Evolutionary conservation across 2,797 vertebrate genomes (phyloP), one percentile per base, ranked within the genome.

Genomic region (Myoxocephalus aenaeus): DNA sequence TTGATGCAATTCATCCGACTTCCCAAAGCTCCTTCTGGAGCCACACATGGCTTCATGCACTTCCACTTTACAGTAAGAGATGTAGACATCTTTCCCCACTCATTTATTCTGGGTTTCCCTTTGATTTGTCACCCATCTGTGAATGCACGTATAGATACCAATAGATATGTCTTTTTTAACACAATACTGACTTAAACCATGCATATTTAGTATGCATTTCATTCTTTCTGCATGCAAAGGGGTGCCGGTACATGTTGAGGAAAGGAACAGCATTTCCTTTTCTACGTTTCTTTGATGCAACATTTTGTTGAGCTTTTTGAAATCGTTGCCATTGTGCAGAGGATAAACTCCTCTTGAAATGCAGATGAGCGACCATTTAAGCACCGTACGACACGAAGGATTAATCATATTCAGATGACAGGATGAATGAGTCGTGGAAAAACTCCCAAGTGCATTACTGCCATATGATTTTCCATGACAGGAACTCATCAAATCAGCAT

Each of bases 401-500:
- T 66, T 29, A 80, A 81, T 85, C 79, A 34, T 54, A 73, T 83
- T 77, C 20, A 73, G 73, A 75, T 69, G 61, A 50, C 74, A 68
- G 64, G 40, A 57, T 73, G 76, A 83, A 65, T 38, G 70, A 71
- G 20, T 6, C 27, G 50, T 13, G 40, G 50, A 46, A 56, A 53
- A 80, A 72, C 12, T 67, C 71, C 69, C 65, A 17, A 36, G 71
- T 67, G 67, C 25, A 40, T 68, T 46, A 56, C 54, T 65, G 66
- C 48, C 42, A 34, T 54, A 63, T 59, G 67, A 85, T 73, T 73
- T 75, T 70, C 66, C 56, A 50, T 73, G 59, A 87, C 84, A 86
- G 77, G 59, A 87, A 63, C 80, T 79, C 80, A 79, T 89, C 86
- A 85, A 83, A 85, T 81, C 70, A 51, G n/a, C 38, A 40, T 78